Evolutionary conservation across 2,797 vertebrate species (phyloP).

Genomic region (Gambelia wislizenii): DNA sequence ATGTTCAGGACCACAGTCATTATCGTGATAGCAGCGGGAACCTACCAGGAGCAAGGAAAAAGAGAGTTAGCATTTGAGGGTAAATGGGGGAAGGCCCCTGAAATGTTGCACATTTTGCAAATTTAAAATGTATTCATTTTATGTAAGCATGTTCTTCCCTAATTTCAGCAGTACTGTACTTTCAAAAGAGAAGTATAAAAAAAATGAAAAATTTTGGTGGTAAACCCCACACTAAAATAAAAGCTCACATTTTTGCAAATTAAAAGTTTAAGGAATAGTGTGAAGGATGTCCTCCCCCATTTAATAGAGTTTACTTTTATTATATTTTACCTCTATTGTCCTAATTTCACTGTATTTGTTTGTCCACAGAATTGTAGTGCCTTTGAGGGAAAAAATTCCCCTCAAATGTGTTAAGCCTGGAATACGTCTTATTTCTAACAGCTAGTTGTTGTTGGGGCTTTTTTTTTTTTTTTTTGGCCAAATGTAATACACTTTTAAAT

Average conservation of each 20-base stretch:
- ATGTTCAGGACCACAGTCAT: constrained; percentile 82
- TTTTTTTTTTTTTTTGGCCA: background rate
- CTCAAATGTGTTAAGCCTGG: too few species aligned
- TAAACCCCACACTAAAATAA: background rate
- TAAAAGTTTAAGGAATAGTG: background rate
- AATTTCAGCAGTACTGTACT: background rate
- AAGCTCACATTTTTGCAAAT: background rate
- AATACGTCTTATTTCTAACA: background rate
- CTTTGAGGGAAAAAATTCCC: too few species aligned
- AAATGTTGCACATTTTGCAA: background rate
- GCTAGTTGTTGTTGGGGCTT: too few species aligned
- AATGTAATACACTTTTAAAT: background rate
- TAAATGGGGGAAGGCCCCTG: too few species aligned
- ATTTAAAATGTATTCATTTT: background rate
- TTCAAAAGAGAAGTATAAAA: background rate
- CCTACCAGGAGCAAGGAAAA: constrained; percentile 68
- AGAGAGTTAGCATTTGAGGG: background rate
- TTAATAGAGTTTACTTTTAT: too few species aligned
- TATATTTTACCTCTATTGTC: too few species aligned
- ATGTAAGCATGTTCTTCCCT: background rate
- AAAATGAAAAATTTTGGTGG: too few species aligned
- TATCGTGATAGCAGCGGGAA: constrained; percentile 84
- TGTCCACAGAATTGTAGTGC: too few species aligned
- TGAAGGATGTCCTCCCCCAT: background rate
- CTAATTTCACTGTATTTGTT: too few species aligned